Base-by-base conservation (phyloP, 1,140 invertebrate species). In the Thrips palmi region DNA sequence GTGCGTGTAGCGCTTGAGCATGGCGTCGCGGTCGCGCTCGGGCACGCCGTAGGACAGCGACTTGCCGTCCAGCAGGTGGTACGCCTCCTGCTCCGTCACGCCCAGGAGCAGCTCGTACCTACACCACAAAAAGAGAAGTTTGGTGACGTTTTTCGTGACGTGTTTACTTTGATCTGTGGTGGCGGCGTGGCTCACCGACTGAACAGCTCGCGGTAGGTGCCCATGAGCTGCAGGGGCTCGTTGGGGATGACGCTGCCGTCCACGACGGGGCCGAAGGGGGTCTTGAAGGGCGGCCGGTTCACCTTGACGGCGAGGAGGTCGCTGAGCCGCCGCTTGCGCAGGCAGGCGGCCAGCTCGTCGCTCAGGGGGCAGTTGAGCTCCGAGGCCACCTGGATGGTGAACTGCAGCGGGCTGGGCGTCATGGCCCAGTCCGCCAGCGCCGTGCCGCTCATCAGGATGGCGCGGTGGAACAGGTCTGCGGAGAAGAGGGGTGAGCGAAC, bases 381-480 rank as follows among this genome's bases (percentile, higher is more conserved):
- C 46, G 75, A 66, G 1, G 83, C 80, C 5, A 92, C 75, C 64
- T 85, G 76, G 49, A 76, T 66, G 1, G 77, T 84, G 41, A 77
- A 77, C 49, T 77, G 71, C 1, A 74, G 52, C 0, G 87, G 81
- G 45, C 85, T 77, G 49, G 71, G 70, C 2, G 79, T 82, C 49
- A 91, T 67, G 0, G 88, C 86, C 77, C 83, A 91, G 45, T 82
- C 78, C 35, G 81, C 78, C 29, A 96, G 57, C 1, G 89, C 88
- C 2, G 88, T 87, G 0, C 92, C 92, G 21, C 85, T 85, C 80
- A 94, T 91, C 7, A 96, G 62, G 40, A 97, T 86, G 1, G 85
- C 86, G 32, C 88, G 70, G 47, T 89, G 79, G 53, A 96, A 94
- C 36, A 94, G 57, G 48, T 70, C 85, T 87, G 59, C 3, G 59